Percentiles rank a stretch among this genome's conserved stretches.
These are phyloP conservation scores for Poeciliopsis occidentalis DNA, from an alignment of 2,113 vertebrate species.

Conservation along the genomic window DNA sequence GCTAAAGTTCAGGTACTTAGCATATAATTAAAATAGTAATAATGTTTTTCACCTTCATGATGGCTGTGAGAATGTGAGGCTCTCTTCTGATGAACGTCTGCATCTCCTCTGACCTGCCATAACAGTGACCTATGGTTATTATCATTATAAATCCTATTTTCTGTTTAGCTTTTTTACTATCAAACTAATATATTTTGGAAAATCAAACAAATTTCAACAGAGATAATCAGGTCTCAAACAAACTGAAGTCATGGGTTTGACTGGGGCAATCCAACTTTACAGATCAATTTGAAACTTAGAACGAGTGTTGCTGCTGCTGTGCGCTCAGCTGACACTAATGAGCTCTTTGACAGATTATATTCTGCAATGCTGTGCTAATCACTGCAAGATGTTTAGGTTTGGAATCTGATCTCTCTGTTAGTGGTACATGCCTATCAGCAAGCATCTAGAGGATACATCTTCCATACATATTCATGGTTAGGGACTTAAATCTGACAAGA, in stretches of 20 bases:
- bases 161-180: neutral
- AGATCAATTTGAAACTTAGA: no score
- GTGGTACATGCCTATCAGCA: slow-evolving; percentile 23
- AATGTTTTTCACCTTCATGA: slow-evolving; percentile 83
- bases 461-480: slow-evolving; percentile 43
- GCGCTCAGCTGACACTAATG: no score
- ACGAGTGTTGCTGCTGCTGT: no score
- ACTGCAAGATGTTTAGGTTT: slow-evolving; percentile 4
- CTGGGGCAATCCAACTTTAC: neutral
- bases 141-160: neutral
- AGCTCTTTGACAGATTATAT: no score
- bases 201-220: no score
- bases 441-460: slow-evolving; percentile 23
- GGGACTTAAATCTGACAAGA: slow-evolving; percentile 26
- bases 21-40: no score
- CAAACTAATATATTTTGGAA: no score
- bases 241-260: neutral
- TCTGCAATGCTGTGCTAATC: no score
- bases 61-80: slow-evolving; percentile 84
- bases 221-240: no score
- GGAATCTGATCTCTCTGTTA: slow-evolving; percentile 26
- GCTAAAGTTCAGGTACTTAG: no score
- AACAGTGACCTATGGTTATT: slow-evolving; percentile 84
- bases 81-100: slow-evolving; percentile 92
- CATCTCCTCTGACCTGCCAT: slow-evolving; percentile 95